Conservation (phyloP, 2,113 vertebrate genomes). For the Clarias magur region DNA sequence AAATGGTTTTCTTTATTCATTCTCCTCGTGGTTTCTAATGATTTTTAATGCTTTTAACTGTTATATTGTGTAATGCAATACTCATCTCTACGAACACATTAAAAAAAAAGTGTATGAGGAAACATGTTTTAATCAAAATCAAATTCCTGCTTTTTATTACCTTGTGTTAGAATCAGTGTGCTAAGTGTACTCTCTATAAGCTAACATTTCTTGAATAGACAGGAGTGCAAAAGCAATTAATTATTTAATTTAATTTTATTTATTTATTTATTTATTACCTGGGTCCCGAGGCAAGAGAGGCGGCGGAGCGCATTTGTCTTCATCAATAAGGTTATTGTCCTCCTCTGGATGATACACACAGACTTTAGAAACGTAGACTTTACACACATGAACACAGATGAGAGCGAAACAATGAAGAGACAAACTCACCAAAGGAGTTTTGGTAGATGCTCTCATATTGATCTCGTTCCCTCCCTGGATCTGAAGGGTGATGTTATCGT, state of each 20-base stretch:
- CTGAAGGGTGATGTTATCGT: background rate
- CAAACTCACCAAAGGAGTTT: slow-evolving; percentile 53
- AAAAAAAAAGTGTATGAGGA: too few species aligned
- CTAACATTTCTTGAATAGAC: background rate
- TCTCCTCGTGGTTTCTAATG: too few species aligned
- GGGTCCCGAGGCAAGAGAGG: background rate
- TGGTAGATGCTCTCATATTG: too few species aligned
- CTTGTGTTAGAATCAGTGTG: background rate
- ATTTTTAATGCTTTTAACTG: too few species aligned
- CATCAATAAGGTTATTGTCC: background rate
- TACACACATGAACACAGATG: background rate
- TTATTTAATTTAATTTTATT: too few species aligned
- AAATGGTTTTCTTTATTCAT: too few species aligned
- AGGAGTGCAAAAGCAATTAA: background rate
- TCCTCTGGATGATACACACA: background rate
- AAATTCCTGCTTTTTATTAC: background rate
- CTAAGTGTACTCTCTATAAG: background rate
- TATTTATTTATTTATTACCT: slow-evolving; percentile 5
- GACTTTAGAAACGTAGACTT: background rate
- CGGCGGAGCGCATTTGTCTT: accelerated
- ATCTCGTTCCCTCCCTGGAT: too few species aligned
- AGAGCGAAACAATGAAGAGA: background rate
- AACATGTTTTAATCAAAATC: too few species aligned
- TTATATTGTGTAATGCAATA: too few species aligned
- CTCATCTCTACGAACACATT: too few species aligned